Conservation (phyloP, 2,888 invertebrate genomes). For the Balanococcus diminutus region DNA sequence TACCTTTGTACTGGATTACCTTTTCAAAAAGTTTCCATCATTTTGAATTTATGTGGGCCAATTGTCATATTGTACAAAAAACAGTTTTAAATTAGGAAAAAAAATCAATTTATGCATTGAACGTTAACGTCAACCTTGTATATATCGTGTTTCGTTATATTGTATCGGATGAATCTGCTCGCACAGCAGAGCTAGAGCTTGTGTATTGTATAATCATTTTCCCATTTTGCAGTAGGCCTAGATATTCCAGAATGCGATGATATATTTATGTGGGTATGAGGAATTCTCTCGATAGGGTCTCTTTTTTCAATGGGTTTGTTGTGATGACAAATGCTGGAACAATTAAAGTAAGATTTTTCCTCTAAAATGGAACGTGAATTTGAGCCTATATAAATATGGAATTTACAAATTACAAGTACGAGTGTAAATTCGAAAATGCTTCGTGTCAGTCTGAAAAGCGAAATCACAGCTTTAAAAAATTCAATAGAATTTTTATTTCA, state of each 20-base stretch:
- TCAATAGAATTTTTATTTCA: too few species aligned
- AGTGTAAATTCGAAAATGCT: too few species aligned
- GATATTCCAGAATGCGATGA: background rate
- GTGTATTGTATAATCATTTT: background rate
- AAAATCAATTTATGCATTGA: constrained; percentile 22
- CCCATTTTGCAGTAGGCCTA: background rate
- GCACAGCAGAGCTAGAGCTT: background rate
- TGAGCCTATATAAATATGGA: too few species aligned
- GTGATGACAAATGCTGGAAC: background rate
- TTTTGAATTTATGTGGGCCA: background rate
- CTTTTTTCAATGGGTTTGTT: background rate
- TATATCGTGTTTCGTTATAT: background rate
- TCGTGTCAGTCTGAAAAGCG: too few species aligned
- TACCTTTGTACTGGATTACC: background rate
- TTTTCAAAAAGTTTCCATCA: background rate
- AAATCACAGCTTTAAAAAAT: too few species aligned
- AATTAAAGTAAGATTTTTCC: background rate
- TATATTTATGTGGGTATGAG: background rate
- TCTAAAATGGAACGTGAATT: background rate
- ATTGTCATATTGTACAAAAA: background rate
- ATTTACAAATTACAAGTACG: too few species aligned
- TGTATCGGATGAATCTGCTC: background rate
- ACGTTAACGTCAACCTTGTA: background rate
- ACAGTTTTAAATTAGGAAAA: background rate
- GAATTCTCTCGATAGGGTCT: background rate